A percentile compares a stretch with the other conserved stretches of the same genome.
These are phyloP conservation scores for Ferdinandea cuprea DNA, from an alignment of 2,888 invertebrate genomes.

Conservation along the genomic window DNA sequence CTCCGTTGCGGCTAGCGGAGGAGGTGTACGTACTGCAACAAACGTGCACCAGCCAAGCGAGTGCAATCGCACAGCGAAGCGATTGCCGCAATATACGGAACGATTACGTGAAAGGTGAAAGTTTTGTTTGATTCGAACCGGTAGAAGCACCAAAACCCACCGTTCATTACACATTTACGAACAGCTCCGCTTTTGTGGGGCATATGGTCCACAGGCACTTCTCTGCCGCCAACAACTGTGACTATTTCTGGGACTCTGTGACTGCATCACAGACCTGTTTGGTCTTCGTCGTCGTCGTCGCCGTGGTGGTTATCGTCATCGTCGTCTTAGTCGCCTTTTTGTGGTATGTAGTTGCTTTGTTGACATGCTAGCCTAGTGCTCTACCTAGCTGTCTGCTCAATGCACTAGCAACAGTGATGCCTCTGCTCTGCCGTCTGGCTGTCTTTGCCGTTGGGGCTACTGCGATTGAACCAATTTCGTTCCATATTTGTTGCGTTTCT, in stretches of 20 bases:
- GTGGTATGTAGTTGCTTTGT: conserved; percentile 51
- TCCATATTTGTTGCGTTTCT: conserved; percentile 74
- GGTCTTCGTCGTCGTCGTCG: conserved; percentile 43
- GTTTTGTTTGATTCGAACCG: conserved; percentile 77
- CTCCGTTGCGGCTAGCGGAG: conserved; percentile 24
- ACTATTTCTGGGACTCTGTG: conserved; percentile 60
- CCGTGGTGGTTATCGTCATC: conserved; percentile 22
- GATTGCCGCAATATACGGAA: conserved; percentile 76
- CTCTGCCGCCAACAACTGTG: conserved; percentile 38
- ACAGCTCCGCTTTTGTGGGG: conserved; percentile 70
- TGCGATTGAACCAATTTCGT: conserved; percentile 73
- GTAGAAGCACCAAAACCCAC: conserved; percentile 71
- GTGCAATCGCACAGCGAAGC: conserved; percentile 58
- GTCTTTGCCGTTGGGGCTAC: conserved; percentile 55
- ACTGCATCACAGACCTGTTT: conserved; percentile 74
- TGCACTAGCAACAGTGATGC: conserved; percentile 50
- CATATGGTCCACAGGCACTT: conserved; percentile 69
- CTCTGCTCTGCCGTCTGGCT: conserved; percentile 41
- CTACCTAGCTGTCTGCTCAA: conserved; percentile 69
- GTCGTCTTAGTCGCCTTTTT: conserved; percentile 40
- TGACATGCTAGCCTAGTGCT: conserved; percentile 77
- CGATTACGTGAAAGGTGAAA: conserved; percentile 83
- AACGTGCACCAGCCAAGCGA: conserved; percentile 56
- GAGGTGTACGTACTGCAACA: conserved; percentile 16
- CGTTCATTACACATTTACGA: conserved; percentile 70